Evolutionary conservation across 2,888 invertebrate species (phyloP).

Genomic region (Hirtodrosophila duncani): DNA sequence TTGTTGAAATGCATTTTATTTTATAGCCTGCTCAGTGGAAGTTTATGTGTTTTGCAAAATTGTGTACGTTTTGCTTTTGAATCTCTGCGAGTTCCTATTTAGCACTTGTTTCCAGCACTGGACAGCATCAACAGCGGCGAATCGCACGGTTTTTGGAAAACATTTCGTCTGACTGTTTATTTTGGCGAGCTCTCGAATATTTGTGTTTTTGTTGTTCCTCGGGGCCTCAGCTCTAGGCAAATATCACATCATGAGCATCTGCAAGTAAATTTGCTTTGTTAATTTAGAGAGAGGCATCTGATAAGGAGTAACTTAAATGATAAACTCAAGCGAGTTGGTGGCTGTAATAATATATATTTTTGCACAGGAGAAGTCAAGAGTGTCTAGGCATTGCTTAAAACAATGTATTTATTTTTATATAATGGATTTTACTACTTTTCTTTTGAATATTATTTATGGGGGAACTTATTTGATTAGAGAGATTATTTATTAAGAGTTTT

Average conservation of each 20-base stretch:
- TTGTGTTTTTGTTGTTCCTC: slow-evolving; percentile 2
- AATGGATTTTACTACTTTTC: too few species aligned
- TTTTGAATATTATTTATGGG: too few species aligned
- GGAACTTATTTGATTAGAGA: too few species aligned
- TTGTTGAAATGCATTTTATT: slow-evolving; percentile 58
- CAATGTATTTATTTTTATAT: too few species aligned
- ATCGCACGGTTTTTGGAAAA: too few species aligned
- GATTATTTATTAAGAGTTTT: too few species aligned
- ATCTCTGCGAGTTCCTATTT: slow-evolving; percentile 12
- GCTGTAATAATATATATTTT: neutral
- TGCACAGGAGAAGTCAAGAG: slow-evolving; percentile 2
- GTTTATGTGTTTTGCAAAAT: neutral
- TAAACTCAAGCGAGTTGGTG: neutral
- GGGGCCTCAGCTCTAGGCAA: slow-evolving; percentile 29
- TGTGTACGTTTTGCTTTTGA: neutral
- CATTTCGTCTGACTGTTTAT: slow-evolving; percentile 15
- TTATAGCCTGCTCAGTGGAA: slow-evolving; percentile 1
- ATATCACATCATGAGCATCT: slow-evolving; percentile 48
- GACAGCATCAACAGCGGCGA: too few species aligned
- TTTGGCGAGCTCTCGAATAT: slow-evolving; percentile 11
- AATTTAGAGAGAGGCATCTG: slow-evolving; percentile 1
- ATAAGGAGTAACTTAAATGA: slow-evolving; percentile 9
- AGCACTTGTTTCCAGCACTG: slow-evolving; percentile 27
- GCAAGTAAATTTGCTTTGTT: slow-evolving; percentile 38
- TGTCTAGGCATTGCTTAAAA: neutral